Evolutionary conservation across 2,888 invertebrate species (phyloP).

Genomic region (Achlya flavicornis): DNA sequence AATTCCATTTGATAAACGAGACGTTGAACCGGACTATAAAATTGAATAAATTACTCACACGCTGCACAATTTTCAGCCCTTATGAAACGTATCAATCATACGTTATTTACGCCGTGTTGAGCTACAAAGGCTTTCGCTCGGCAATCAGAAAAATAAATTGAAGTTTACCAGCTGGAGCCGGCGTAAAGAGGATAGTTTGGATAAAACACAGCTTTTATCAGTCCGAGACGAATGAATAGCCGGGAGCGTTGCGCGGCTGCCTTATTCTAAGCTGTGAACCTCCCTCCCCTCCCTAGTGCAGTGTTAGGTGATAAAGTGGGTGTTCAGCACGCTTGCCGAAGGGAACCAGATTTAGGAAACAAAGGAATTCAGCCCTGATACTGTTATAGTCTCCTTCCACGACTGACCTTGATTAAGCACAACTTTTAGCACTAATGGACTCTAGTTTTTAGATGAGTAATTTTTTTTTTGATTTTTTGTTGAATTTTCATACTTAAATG

Average conservation of each 20-base stretch:
- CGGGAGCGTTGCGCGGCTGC: conserved; percentile 47
- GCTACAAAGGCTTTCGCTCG: conserved; percentile 31
- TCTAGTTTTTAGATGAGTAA: conserved; percentile 22
- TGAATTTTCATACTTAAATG: conserved; percentile 15
- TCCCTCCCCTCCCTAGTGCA: conserved; percentile 26
- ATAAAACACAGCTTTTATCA: conserved; percentile 59
- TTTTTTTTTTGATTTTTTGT: conserved; percentile 23
- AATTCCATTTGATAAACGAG: conserved; percentile 58
- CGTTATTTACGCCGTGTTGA: conserved; percentile 25
- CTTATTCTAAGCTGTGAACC: conserved; percentile 35
- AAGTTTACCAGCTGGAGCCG: conserved; percentile 32
- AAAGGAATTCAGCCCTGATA: conserved; percentile 49
- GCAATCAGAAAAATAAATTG: conserved; percentile 56
- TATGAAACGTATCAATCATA: conserved; percentile 57
- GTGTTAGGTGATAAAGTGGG: conserved; percentile 44
- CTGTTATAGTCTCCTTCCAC: conserved; percentile 34
- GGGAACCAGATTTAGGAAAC: conserved; percentile 41
- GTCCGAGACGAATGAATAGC: conserved; percentile 55
- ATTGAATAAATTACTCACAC: conserved; percentile 59
- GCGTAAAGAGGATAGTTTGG: conserved; percentile 52
- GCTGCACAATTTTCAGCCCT: conserved; percentile 48
- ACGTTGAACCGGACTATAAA: conserved; percentile 51
- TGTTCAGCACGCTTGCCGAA: conserved; percentile 45
- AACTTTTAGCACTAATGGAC: conserved; percentile 29
- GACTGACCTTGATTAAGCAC: conserved; percentile 40